phyloP scores from a whole-genome alignment of 2,888 invertebrate genomes.

The Eucera pruinosa region DNA sequence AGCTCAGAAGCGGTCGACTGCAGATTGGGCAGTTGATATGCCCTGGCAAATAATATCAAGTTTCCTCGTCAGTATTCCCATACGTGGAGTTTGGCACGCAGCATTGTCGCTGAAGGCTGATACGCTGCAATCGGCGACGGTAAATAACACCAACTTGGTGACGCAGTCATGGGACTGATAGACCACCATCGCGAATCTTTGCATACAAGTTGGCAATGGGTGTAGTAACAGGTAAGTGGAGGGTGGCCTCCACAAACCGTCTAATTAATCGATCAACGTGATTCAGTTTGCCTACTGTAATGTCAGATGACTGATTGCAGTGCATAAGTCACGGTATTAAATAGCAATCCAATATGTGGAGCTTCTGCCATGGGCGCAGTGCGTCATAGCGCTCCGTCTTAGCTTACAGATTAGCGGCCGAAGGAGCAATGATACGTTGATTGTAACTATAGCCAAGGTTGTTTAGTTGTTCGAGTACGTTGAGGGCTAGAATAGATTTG shows the following conservation, averaged over 20 bases:
- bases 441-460: too few relatives aligned
- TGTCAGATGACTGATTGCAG: neutral
- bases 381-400: too few relatives aligned
- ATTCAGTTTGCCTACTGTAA: neutral
- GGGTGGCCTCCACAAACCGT: neutral
- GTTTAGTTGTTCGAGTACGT: neutral
- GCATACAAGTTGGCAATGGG: neutral
- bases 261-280: too few relatives aligned
- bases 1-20: neutral
- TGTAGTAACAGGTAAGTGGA: neutral
- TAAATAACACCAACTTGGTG: neutral
- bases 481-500: neutral
- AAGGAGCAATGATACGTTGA: too few relatives aligned
- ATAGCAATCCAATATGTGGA: neutral
- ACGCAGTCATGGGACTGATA: neutral
- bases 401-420: too few relatives aligned
- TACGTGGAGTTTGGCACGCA: neutral
- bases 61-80: neutral
- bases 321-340: slow-evolving; percentile 1
- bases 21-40: neutral
- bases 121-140: neutral
- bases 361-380: slow-evolving; percentile 11
- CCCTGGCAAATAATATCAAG: neutral
- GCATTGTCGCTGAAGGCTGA: neutral
- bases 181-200: neutral